Evolutionary conservation across 2,797 vertebrate species (phyloP).

Genomic region (Pagetopsis macropterus): DNA sequence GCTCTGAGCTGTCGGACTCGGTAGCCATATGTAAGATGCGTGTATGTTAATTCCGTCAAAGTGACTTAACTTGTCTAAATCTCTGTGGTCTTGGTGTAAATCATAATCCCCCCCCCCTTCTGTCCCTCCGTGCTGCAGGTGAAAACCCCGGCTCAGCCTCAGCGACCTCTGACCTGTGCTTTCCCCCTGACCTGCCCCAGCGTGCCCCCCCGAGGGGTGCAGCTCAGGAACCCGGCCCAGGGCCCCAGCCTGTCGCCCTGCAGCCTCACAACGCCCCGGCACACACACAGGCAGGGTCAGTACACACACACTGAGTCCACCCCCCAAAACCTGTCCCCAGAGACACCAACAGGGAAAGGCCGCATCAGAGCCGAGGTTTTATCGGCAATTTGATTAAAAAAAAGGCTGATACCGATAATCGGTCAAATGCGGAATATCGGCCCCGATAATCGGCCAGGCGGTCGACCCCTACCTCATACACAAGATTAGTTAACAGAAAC

Average conservation of each 20-base stretch:
- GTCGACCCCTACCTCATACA: too few relatives aligned
- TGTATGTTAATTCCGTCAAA: slow-evolving; percentile 59
- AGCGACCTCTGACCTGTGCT: slow-evolving; percentile 77
- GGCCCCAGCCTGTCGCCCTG: slow-evolving; percentile 42
- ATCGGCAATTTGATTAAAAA: too few relatives aligned
- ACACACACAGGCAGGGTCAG: slow-evolving; percentile 56
- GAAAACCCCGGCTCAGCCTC: slow-evolving; percentile 71
- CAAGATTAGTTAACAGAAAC: too few relatives aligned
- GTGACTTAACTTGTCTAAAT: slow-evolving; percentile 53
- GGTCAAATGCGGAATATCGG: too few relatives aligned
- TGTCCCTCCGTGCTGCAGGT: slow-evolving; percentile 75
- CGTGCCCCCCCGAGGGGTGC: slow-evolving; percentile 57
- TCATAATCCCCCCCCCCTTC: slow-evolving; percentile 45
- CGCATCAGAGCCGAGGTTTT: too few relatives aligned
- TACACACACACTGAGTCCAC: background rate
- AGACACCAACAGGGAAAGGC: too few relatives aligned
- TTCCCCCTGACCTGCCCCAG: slow-evolving; percentile 74
- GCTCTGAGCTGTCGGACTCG: slow-evolving; percentile 44
- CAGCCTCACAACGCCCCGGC: slow-evolving; percentile 54
- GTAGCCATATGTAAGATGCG: slow-evolving; percentile 49
- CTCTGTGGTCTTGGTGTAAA: slow-evolving; percentile 32
- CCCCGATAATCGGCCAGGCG: too few relatives aligned
- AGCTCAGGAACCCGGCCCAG: slow-evolving; percentile 59
- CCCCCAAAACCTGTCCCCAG: too few relatives aligned
- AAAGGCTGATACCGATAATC: too few relatives aligned